Evolutionary conservation across 2,888 invertebrate genomes (phyloP), one percentile per base, ranked within the genome.

Genomic region (Rhingia campestris): DNA sequence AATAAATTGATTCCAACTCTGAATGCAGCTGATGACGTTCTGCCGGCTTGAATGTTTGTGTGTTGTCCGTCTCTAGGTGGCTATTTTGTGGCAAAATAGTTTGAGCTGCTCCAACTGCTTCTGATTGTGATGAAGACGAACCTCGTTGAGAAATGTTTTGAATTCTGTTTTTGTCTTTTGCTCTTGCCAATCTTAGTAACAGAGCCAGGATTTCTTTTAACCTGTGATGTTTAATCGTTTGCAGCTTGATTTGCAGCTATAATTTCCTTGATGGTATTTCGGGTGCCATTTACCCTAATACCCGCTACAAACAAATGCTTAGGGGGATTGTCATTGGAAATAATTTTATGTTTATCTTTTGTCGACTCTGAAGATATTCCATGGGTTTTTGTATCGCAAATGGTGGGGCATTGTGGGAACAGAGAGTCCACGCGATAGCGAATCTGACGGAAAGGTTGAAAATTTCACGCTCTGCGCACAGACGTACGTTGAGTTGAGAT

Each of bases 231-330:
- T 82, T 82, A 82, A 82, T 82, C 67, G 82, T 82, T 79, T 79
- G 61, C 77, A 58, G 67, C 82, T 82, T 82, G 82, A 82, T 82
- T 82, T 82, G 82, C 79, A 51, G 82, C 81, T 67, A 72, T 79
- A 82, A 79, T 82, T 77, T 82, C 33, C 63, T 79, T 79, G 72
- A 69, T 77, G 61, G 79, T 79, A 82, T 82, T 82, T 82, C 14
- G 79, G 82, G 79, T 53, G 77, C 82, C 73, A 82, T 82, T 82
- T 82, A 79, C 66, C 79, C 82, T 82, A 82, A 82, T 82, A 79
- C 82, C 33, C 54, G 33, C 41, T 59, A 53, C 63, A 73, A 61
- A 47, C 81, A 53, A 59, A 75, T 33, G 81, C 33, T 41, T 58
- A 32, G 47, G 10, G 53, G 45, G 35, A 30, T 33, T 32, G 74